These are phyloP conservation scores for Neostethus bicornis DNA, from an alignment of 2,797 vertebrate species.

Conservation along the genomic window DNA sequence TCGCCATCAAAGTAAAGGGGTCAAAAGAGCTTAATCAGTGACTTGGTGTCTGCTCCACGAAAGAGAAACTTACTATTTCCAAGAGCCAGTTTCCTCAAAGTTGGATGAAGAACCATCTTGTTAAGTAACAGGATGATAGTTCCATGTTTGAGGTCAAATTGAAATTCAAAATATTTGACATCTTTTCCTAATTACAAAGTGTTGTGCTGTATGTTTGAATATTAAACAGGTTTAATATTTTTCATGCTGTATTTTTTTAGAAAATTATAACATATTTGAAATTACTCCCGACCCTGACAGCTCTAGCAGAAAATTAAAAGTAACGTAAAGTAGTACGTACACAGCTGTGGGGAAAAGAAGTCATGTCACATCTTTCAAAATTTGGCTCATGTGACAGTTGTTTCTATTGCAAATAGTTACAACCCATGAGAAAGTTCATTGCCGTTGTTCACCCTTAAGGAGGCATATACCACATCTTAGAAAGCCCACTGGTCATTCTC, in stretches of 20 bases:
- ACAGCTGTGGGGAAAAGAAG: not conserved
- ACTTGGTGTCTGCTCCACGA: constrained; percentile 1
- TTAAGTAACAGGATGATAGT: not conserved
- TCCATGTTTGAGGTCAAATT: not conserved
- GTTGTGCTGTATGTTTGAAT: too few relatives aligned
- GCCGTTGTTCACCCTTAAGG: too few relatives aligned
- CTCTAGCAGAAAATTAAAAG: not conserved
- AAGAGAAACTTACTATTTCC: constrained; percentile 3
- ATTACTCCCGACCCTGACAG: not conserved
- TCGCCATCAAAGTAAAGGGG: constrained; percentile 18
- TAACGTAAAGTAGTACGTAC: not conserved
- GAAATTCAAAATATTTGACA: not conserved
- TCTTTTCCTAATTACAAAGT: too few relatives aligned
- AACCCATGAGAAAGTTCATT: not conserved
- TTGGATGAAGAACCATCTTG: not conserved
- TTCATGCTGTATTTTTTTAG: constrained; percentile 1
- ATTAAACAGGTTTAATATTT: too few relatives aligned
- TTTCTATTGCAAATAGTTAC: not conserved
- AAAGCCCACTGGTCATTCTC: not conserved
- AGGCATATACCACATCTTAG: not conserved
- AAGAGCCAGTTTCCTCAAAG: not conserved
- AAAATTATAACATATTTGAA: not conserved
- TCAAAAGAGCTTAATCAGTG: constrained; percentile 13
- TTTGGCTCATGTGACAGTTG: not conserved
- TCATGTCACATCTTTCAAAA: not conserved